Percentiles rank a stretch among this genome's conserved stretches.
phyloP scores from a whole-genome alignment of 2,888 invertebrate genomes.

The Cylindroiulus punctatus region DNA sequence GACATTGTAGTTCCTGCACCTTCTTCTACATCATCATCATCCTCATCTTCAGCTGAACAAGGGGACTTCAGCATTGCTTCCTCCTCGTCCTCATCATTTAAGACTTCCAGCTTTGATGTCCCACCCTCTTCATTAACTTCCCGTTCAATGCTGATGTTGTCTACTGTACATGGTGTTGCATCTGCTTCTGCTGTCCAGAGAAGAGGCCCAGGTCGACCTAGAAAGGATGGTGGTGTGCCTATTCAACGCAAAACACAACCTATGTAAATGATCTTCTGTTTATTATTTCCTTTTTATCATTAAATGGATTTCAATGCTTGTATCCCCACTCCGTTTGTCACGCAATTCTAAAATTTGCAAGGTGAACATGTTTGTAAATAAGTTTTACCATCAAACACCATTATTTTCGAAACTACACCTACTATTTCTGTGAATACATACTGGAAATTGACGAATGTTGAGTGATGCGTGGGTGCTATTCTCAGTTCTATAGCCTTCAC shows the following conservation, averaged over 20 bases:
- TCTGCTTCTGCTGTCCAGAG: constrained; percentile 63
- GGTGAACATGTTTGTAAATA: too few relatives aligned
- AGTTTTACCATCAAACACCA: too few relatives aligned
- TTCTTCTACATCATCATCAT: constrained; percentile 54
- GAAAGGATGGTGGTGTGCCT: constrained; percentile 74
- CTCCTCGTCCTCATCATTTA: constrained; percentile 47
- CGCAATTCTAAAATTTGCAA: too few relatives aligned
- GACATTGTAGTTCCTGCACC: constrained; percentile 19
- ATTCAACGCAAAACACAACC: constrained; percentile 57
- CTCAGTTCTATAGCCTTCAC: too few relatives aligned
- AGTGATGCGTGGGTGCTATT: too few relatives aligned
- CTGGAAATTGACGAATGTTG: too few relatives aligned
- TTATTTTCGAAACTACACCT: too few relatives aligned
- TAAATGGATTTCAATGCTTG: too few relatives aligned
- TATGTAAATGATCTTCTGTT: constrained; percentile 54
- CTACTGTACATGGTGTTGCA: background rate
- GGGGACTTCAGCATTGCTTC: constrained; percentile 49
- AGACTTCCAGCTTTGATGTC: constrained; percentile 48
- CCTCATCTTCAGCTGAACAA: constrained; percentile 49
- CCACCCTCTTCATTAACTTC: constrained; percentile 49
- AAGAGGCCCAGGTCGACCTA: constrained; percentile 81
- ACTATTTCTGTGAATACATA: too few relatives aligned
- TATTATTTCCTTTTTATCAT: background rate
- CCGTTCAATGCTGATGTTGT: background rate
- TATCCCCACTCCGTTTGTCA: too few relatives aligned